Percentiles rank a stretch among this genome's conserved stretches.
These are phyloP conservation scores for Protonemura montana DNA, from an alignment of 2,888 invertebrate species.

Conservation along the genomic window DNA sequence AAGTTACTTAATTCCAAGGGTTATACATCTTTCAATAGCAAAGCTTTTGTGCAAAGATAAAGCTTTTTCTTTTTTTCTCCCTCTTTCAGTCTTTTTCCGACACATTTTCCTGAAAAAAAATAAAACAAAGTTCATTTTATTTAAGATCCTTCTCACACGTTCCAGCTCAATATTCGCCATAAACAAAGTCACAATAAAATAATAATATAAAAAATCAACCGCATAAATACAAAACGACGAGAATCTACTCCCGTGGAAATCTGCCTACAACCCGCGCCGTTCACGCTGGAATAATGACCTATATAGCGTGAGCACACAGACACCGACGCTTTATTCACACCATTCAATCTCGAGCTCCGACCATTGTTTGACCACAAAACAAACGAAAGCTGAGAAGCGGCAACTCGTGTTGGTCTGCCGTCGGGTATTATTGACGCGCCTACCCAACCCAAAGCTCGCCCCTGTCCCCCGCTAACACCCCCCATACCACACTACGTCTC, in stretches of 20 bases:
- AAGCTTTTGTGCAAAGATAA: constrained; percentile 31
- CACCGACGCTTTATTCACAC: neutral
- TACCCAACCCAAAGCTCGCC: neutral
- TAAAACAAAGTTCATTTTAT: neutral
- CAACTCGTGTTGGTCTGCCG: constrained; percentile 38
- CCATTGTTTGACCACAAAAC: constrained; percentile 48
- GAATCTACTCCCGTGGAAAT: too few relatives aligned
- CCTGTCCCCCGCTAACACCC: too few relatives aligned
- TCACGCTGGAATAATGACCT: neutral
- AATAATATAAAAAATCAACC: neutral
- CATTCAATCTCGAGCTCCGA: constrained; percentile 38
- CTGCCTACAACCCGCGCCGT: too few relatives aligned
- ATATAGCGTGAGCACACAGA: neutral
- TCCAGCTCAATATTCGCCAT: too few relatives aligned
- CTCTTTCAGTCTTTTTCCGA: neutral
- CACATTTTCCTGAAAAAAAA: neutral
- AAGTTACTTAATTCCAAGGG: constrained; percentile 38
- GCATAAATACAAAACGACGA: neutral
- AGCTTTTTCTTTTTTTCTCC: neutral
- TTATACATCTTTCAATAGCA: constrained; percentile 31
- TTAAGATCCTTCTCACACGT: neutral
- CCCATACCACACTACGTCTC: neutral
- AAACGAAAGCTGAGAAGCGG: constrained; percentile 47
- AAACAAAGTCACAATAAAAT: too few relatives aligned
- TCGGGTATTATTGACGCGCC: constrained; percentile 22